Evolutionary conservation across 2,797 vertebrate genomes (phyloP).

Genomic region (Brachymystax lenok): DNA sequence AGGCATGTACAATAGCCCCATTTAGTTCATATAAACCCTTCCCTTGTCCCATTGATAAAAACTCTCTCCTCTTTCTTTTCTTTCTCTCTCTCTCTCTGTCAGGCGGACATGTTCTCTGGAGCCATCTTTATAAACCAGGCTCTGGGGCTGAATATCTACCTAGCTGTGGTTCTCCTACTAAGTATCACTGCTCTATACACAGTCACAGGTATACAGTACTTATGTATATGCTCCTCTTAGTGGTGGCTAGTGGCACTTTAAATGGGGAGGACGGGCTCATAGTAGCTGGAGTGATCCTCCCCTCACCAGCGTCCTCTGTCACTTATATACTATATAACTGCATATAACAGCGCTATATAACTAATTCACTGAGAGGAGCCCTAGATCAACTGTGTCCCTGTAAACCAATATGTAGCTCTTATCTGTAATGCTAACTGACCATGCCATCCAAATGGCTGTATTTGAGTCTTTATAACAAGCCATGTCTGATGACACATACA

Average conservation of each 20-base stretch:
- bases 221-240: not conserved
- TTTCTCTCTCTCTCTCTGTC: not conserved
- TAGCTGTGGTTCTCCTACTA: constrained; percentile 85
- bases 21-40: not conserved
- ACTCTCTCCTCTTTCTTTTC: not conserved
- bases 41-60: not conserved
- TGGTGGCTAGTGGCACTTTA: too few relatives aligned
- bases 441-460: constrained; percentile 18
- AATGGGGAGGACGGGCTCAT: too few relatives aligned
- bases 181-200: constrained; percentile 89
- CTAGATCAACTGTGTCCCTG: not conserved
- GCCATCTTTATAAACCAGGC: constrained; percentile 93
- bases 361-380: too few relatives aligned
- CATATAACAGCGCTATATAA: too few relatives aligned
- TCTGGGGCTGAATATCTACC: constrained; percentile 86
- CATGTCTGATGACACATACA: not conserved
- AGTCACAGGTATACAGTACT: constrained; percentile 81
- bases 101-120: constrained; percentile 96
- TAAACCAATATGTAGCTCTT: constrained; percentile 31
- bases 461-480: not conserved
- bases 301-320: too few relatives aligned
- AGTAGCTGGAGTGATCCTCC: too few relatives aligned
- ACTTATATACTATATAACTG: too few relatives aligned
- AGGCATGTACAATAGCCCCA: too few relatives aligned
- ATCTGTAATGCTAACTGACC: constrained; percentile 24